Percentiles rank a stretch among this genome's conserved stretches.
These are phyloP conservation scores for Drosophila pruinosa DNA, from an alignment of 1,140 invertebrate genomes.

Conservation along the genomic window DNA sequence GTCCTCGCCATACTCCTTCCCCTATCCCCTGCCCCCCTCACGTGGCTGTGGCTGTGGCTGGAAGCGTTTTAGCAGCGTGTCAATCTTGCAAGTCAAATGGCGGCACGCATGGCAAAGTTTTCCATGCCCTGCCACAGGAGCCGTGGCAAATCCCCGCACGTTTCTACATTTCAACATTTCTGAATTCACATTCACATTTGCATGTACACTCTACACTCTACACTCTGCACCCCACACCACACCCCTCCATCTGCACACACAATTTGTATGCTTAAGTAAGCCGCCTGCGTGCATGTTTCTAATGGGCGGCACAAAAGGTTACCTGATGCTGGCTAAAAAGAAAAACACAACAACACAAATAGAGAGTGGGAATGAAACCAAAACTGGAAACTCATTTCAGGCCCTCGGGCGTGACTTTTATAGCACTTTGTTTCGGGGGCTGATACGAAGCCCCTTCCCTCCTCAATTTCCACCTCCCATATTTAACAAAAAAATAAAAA, in stretches of 20 bases:
- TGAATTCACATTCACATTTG: constrained; percentile 52
- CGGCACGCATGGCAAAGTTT: constrained; percentile 77
- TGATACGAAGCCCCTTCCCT: neutral
- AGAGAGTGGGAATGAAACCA: constrained; percentile 27
- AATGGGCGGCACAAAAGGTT: constrained; percentile 80
- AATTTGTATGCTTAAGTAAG: constrained; percentile 79
- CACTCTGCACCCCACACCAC: constrained; percentile 19
- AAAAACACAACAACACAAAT: constrained; percentile 17
- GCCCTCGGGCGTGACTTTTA: constrained; percentile 77
- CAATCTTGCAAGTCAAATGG: constrained; percentile 78
- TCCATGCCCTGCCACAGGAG: constrained; percentile 8
- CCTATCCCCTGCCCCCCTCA: neutral
- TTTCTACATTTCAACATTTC: constrained; percentile 62
- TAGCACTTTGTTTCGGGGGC: constrained; percentile 68
- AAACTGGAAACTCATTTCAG: constrained; percentile 74
- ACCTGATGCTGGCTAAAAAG: constrained; percentile 67
- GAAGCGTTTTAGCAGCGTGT: constrained; percentile 68
- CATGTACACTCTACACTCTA: constrained; percentile 28
- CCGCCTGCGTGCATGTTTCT: constrained; percentile 78
- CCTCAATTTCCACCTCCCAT: neutral
- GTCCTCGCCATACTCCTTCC: neutral
- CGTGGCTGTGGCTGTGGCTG: constrained; percentile 10
- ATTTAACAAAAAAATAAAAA: constrained; percentile 31
- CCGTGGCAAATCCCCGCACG: constrained; percentile 70
- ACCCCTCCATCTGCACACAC: too few species aligned